phyloP scores from a whole-genome alignment of 2,113 vertebrate genomes.

The Galbula dea region DNA sequence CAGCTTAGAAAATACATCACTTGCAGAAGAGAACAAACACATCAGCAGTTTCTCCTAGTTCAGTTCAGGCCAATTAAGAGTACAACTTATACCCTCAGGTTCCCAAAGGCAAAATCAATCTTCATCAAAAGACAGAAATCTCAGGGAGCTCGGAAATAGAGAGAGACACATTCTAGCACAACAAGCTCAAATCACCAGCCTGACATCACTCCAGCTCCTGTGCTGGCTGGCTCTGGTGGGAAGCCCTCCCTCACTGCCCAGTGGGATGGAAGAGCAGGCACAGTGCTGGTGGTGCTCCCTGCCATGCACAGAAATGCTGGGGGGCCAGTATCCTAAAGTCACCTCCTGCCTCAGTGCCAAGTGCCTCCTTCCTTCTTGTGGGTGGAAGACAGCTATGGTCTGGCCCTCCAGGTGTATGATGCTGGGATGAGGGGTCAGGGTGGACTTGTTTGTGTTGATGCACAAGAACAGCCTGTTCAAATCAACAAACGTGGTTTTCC shows the following conservation, averaged over 20 bases:
- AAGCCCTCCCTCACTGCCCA: not conserved
- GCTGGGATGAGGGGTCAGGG: not conserved
- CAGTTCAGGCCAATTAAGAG: slow-evolving; percentile 62
- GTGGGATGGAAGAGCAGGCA: not conserved
- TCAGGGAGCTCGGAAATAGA: slow-evolving; percentile 39
- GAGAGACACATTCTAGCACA: not conserved
- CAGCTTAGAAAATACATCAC: slow-evolving; percentile 38
- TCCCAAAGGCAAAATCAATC: slow-evolving; percentile 69
- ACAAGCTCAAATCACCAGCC: not conserved
- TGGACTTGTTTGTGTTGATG: accelerated
- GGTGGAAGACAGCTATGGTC: not conserved
- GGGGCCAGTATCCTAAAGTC: not conserved
- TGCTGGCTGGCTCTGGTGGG: not conserved
- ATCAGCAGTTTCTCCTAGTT: slow-evolving; percentile 72
- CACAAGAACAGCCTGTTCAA: not conserved
- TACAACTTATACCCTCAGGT: slow-evolving; percentile 57
- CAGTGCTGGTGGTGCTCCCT: not conserved
- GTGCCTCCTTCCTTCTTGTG: not conserved
- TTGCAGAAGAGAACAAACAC: slow-evolving; percentile 15
- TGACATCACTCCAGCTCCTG: not conserved
- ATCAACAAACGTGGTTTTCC: not conserved
- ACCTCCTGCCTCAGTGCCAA: not conserved
- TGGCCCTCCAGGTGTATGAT: accelerated
- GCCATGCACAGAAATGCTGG: not conserved
- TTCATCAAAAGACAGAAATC: slow-evolving; percentile 55